Evolutionary conservation across 1,140 invertebrate species (phyloP).

Genomic region (Cydia amplana): DNA sequence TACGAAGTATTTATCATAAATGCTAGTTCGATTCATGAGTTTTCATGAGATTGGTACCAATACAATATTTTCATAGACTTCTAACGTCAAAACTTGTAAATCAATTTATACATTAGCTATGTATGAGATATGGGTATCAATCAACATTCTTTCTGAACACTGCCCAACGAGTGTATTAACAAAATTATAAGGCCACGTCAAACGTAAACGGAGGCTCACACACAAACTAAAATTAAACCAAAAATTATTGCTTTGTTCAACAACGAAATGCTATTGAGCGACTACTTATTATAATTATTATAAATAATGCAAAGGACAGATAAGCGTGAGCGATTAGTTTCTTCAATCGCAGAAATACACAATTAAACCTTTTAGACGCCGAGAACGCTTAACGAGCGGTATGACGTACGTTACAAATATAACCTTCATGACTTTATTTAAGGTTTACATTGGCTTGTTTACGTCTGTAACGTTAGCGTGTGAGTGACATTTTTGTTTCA

Average conservation of each 20-base stretch:
- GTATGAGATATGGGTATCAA: not conserved
- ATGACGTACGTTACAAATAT: too few relatives aligned
- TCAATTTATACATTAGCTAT: not conserved
- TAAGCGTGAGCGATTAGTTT: not conserved
- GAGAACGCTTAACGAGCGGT: not conserved
- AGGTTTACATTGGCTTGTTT: too few relatives aligned
- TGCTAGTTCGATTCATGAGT: too few relatives aligned
- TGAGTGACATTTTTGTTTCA: too few relatives aligned
- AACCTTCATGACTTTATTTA: too few relatives aligned
- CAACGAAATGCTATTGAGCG: slow-evolving; percentile 3
- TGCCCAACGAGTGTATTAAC: too few relatives aligned
- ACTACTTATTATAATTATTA: slow-evolving; percentile 23
- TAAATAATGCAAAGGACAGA: slow-evolving; percentile 23
- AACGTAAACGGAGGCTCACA: not conserved
- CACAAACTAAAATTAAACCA: slow-evolving; percentile 12
- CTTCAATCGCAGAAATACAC: not conserved
- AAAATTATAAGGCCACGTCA: not conserved
- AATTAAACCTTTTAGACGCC: not conserved
- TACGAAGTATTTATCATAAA: too few relatives aligned
- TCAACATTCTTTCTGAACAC: not conserved
- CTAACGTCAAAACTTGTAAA: not conserved
- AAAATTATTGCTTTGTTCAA: slow-evolving; percentile 25
- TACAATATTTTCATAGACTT: not conserved
- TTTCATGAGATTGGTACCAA: not conserved
- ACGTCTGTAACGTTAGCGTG: too few relatives aligned